A percentile compares a stretch with the other conserved stretches of the same genome.
Conservation (phyloP, 2,888 invertebrate genomes). For the Chymomyza procnemis region DNA sequence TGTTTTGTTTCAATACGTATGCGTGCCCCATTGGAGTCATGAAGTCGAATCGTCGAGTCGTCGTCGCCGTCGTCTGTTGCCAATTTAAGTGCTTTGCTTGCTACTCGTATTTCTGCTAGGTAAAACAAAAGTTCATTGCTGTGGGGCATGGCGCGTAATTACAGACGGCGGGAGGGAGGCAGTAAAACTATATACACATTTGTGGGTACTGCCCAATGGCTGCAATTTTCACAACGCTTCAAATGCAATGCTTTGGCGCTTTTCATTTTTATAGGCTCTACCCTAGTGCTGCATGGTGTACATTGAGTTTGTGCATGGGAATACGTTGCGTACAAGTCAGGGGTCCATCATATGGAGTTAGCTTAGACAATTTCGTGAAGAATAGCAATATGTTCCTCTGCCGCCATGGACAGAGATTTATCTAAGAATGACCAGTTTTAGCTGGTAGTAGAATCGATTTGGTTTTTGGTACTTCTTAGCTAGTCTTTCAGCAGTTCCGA, state of each 20-base stretch:
- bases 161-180: no score
- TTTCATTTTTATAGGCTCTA: constrained; percentile 18
- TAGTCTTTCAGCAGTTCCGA: no score
- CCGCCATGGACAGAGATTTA: no score
- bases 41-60: no score
- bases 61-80: no score
- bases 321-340: background rate
- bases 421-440: no score
- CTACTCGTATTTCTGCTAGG: constrained; percentile 1
- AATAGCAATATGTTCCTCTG: no score
- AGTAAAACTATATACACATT: background rate
- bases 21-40: background rate
- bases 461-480: no score
- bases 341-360: no score
- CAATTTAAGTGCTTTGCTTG: constrained; percentile 13
- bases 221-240: constrained; percentile 25
- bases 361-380: no score
- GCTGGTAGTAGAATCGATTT: no score
- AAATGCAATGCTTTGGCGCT: constrained; percentile 26
- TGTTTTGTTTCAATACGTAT: constrained; percentile 13
- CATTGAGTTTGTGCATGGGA: background rate
- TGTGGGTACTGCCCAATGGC: background rate
- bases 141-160: background rate
- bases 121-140: constrained; percentile 2
- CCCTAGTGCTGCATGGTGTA: background rate